A percentile compares a stretch with the other conserved stretches of the same genome.
Evolutionary conservation across 1,140 invertebrate species (phyloP).

Genomic region (Pollicipes pollicipes): DNA sequence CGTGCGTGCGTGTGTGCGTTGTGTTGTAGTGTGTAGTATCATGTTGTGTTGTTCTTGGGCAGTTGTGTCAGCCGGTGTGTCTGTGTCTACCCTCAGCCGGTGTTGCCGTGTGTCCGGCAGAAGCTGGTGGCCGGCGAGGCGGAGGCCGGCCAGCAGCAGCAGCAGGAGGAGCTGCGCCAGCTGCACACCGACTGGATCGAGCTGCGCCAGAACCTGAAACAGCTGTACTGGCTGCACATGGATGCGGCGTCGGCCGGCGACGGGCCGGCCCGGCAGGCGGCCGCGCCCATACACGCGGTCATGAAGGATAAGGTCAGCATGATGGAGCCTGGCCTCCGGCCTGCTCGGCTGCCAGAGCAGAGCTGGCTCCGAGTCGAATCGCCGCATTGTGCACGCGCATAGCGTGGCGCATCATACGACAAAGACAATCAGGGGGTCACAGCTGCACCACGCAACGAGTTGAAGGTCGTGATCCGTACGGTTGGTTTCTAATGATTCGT

Average conservation of each 20-base stretch:
- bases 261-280: conserved; percentile 11
- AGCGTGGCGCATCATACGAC: no score
- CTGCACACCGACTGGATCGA: conserved; percentile 36
- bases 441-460: no score
- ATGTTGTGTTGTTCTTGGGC: background rate
- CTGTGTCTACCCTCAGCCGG: background rate
- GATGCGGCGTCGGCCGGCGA: conserved; percentile 19
- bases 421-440: no score
- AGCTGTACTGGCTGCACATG: conserved; percentile 30
- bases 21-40: no score
- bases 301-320: background rate
- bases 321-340: no score
- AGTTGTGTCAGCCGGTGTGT: background rate
- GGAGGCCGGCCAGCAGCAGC: conserved; percentile 21
- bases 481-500: no score
- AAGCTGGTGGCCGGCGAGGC: background rate
- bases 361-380: no score
- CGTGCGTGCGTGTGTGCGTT: no score
- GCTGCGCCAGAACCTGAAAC: conserved; percentile 32
- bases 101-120: background rate
- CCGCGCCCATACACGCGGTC: background rate
- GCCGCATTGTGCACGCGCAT: no score
- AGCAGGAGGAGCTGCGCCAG: conserved; percentile 28
- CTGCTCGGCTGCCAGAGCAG: no score
- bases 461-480: no score